Conservation (phyloP, 2,888 invertebrate genomes). For the Lepidochrysops patricia region DNA sequence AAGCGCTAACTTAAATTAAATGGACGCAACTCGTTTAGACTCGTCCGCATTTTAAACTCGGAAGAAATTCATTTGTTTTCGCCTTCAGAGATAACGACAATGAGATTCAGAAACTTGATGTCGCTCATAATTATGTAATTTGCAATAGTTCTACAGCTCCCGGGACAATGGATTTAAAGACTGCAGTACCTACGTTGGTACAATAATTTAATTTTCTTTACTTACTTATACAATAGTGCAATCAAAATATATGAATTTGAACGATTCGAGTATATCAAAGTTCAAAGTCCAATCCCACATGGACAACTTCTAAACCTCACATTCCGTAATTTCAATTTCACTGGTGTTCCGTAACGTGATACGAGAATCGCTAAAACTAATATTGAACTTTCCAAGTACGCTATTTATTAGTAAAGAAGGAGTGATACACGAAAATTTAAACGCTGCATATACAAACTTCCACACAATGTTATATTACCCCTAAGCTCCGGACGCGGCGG, state of each 20-base stretch:
- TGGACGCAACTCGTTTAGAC: slow-evolving; percentile 6
- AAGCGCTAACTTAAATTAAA: slow-evolving; percentile 10
- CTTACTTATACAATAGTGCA: too few species aligned
- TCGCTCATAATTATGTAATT: not conserved
- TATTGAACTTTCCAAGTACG: not conserved
- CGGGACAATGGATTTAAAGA: not conserved
- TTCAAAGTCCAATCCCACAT: too few species aligned
- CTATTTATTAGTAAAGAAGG: not conserved
- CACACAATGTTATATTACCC: not conserved
- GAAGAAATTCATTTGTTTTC: slow-evolving; percentile 9
- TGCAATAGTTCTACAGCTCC: not conserved
- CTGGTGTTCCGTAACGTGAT: too few species aligned
- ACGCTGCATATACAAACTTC: not conserved
- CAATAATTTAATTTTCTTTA: not conserved
- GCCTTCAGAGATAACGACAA: not conserved
- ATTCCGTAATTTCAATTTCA: too few species aligned
- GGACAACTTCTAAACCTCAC: too few species aligned
- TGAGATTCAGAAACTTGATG: slow-evolving; percentile 2
- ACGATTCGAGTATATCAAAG: too few species aligned
- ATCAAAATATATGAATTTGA: too few species aligned
- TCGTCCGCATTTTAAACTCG: slow-evolving; percentile 2
- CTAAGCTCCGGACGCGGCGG: not conserved
- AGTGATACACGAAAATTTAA: not conserved
- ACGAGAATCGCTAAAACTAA: not conserved
- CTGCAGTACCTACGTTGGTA: too few species aligned